Evolutionary conservation across 1,140 invertebrate species (phyloP), one percentile per base, ranked within the genome.

Genomic region (Sitophilus oryzae): DNA sequence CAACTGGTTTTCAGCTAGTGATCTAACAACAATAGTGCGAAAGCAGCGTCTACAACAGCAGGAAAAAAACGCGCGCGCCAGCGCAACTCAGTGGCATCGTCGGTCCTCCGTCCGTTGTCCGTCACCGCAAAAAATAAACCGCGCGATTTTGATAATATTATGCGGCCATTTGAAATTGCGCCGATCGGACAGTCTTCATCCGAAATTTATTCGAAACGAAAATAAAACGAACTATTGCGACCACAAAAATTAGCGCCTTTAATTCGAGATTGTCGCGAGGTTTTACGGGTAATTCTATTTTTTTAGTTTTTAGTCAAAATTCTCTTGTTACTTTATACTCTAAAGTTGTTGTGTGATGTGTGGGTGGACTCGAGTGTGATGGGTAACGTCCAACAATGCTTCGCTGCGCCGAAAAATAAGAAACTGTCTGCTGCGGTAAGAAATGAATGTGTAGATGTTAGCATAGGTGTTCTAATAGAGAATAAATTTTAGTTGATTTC

Each of bases 321-420:
- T 11, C 18, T 37, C 2, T 30, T 25, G 18, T 44, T 44, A 11
- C 14, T 41, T 51, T 19, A 25, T 40, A n/a, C 40, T 19, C 18
- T 38, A 37, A 23, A 23, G 21, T 23, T 18, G 19, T 21, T 41
- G 48, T 63, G 61, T 58, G 30, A 60, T 63, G 58, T 57, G 61
- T 60, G 22, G 41, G 56, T 52, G 53, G 36, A 41, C 42, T 38
- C 47, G 35, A 54, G 45, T 58, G 52, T 64, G 50, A 66, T 66
- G 65, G 65, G 65, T 60, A 66, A 66, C 46, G 56, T 66, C 44
- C 65, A 66, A 50, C 63, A 65, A 61, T 66, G 65, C 49, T 66
- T 66, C 37, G 58, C 65, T 19, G 56, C 54, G 5, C 62, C 65
- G 14, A 61, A 61, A 47, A 62, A 53, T 52, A 64, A 62, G 47